phyloP scores from a whole-genome alignment of 2,888 invertebrate species.

The Cecidostiba fungosa region DNA sequence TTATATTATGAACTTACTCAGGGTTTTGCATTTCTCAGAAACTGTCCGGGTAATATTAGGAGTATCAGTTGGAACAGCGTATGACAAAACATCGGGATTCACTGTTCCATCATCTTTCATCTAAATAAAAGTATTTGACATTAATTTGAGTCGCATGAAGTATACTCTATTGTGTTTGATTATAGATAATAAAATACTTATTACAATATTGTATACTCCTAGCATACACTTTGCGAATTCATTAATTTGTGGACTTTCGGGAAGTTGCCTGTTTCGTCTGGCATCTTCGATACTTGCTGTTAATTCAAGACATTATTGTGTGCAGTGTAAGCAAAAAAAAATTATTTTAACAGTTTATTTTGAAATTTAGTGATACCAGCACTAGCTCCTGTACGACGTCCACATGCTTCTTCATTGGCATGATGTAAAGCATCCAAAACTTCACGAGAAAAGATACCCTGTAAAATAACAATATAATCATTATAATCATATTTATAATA shows the following conservation, averaged over 20 bases:
- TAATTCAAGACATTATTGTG: not conserved
- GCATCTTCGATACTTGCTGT: not conserved
- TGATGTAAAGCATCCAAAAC: no score
- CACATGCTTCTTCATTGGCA: no score
- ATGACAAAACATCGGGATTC: not conserved
- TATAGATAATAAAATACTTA: not conserved
- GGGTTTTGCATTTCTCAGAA: no score
- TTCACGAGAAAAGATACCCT: no score
- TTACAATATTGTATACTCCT: not conserved
- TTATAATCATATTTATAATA: no score
- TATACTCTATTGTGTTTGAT: not conserved
- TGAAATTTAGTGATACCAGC: no score
- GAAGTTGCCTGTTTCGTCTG: not conserved
- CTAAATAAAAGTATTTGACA: not conserved
- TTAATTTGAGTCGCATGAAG: not conserved
- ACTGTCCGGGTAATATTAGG: not conserved
- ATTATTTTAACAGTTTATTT: not conserved
- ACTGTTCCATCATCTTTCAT: not conserved
- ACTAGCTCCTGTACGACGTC: no score
- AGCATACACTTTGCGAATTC: slow-evolving; percentile 18
- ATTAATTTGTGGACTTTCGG: not conserved
- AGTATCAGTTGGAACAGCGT: not conserved
- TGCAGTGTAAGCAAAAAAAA: not conserved
- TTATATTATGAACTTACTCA: no score
- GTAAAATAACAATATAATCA: no score